phyloP scores from a whole-genome alignment of 2,888 invertebrate species.

The Conchocele bisecta region DNA sequence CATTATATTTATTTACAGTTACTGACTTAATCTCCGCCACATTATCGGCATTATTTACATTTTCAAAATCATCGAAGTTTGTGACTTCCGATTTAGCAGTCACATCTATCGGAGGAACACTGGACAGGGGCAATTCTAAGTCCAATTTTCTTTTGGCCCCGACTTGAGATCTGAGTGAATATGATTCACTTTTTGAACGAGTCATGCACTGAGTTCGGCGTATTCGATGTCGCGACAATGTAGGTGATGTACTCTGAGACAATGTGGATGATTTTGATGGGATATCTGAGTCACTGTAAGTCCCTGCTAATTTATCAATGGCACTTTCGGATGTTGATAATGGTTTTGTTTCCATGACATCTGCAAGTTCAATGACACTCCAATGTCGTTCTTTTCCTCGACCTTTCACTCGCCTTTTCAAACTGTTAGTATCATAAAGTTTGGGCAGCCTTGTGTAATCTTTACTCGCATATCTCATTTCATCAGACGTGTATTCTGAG shows the following conservation, averaged over 20 bases:
- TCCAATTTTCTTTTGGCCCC: slow-evolving; percentile 69
- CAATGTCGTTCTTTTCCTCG: slow-evolving; percentile 87
- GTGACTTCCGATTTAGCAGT: too few species aligned
- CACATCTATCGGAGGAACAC: too few species aligned
- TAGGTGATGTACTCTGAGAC: slow-evolving; percentile 52
- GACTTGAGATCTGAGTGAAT: slow-evolving; percentile 53
- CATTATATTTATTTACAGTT: too few species aligned
- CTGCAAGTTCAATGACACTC: slow-evolving; percentile 94
- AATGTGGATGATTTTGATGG: slow-evolving; percentile 39
- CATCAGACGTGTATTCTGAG: slow-evolving; percentile 71
- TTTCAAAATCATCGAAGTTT: too few species aligned
- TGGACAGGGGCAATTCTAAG: slow-evolving; percentile 31
- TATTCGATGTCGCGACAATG: slow-evolving; percentile 64
- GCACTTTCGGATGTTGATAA: slow-evolving; percentile 96
- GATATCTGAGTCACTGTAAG: slow-evolving; percentile 60
- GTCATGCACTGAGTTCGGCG: slow-evolving; percentile 42
- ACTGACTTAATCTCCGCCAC: too few species aligned
- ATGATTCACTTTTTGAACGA: slow-evolving; percentile 51
- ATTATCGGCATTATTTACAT: too few species aligned
- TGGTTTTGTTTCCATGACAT: slow-evolving; percentile 85
- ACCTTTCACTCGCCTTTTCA: slow-evolving; percentile 53
- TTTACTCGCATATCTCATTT: slow-evolving; percentile 53
- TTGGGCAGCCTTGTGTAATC: slow-evolving; percentile 53
- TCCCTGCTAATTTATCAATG: slow-evolving; percentile 86
- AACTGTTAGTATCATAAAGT: slow-evolving; percentile 63